Evolutionary conservation across 2,113 vertebrate species (phyloP).

Genomic region (Triplophysa dalaica): DNA sequence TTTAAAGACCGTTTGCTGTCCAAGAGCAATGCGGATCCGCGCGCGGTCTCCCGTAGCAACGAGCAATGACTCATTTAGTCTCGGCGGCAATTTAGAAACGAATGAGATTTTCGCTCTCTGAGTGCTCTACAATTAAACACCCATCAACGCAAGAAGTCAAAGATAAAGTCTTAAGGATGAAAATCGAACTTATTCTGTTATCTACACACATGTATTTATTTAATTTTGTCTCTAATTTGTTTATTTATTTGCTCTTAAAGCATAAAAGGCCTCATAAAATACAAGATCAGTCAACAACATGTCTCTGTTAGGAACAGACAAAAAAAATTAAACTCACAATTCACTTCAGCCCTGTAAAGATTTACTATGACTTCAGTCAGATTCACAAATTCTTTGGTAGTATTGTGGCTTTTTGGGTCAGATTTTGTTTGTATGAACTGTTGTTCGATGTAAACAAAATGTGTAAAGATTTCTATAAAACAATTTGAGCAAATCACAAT

Average conservation of each 20-base stretch:
- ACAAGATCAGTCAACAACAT: too few species aligned
- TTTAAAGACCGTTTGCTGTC: constrained; percentile 31
- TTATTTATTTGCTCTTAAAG: too few species aligned
- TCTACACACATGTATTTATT: too few species aligned
- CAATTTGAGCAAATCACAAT: constrained; percentile 23
- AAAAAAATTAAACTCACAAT: too few species aligned
- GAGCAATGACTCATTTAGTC: constrained; percentile 68
- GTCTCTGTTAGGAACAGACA: too few species aligned
- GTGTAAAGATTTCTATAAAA: not conserved
- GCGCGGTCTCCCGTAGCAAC: constrained; percentile 74
- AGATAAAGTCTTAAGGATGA: not conserved
- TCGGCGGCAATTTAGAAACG: constrained; percentile 67
- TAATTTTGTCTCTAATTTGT: too few species aligned
- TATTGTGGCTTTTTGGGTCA: not conserved
- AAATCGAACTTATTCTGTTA: too few species aligned
- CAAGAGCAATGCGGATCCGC: constrained; percentile 48
- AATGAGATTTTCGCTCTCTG: constrained; percentile 73
- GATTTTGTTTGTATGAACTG: too few species aligned
- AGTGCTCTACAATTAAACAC: constrained; percentile 50
- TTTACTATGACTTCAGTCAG: too few species aligned
- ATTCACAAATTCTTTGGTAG: not conserved
- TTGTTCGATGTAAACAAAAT: not conserved
- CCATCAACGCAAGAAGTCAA: constrained; percentile 22
- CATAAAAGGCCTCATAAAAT: too few species aligned
- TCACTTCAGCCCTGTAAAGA: too few species aligned